A percentile compares a stretch with the other conserved stretches of the same genome.
Evolutionary conservation across 2,797 vertebrate species (phyloP).

Genomic region (Tapirus indicus): DNA sequence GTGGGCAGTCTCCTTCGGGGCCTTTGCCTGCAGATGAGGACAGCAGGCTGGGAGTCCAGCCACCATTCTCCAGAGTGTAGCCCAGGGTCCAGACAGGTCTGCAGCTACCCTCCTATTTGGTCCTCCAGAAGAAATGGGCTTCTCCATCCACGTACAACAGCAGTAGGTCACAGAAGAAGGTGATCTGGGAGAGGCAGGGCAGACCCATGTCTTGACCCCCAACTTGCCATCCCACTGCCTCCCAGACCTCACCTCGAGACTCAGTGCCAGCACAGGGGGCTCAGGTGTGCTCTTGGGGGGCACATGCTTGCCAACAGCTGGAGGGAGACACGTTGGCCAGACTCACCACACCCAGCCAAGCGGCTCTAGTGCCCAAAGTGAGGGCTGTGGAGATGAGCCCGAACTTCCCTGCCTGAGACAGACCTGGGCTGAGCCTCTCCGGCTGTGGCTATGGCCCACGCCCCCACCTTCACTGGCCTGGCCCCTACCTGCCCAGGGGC

Average conservation of each 20-base stretch:
- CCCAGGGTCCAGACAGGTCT: neutral
- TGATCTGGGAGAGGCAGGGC: conserved; percentile 69
- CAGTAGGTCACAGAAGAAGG: conserved; percentile 88
- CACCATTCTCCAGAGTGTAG: neutral
- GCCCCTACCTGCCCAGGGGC: conserved; percentile 90
- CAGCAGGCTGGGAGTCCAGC: neutral
- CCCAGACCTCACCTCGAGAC: neutral
- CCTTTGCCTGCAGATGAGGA: conserved; percentile 82
- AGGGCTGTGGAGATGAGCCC: conserved; percentile 84
- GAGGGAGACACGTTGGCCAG: neutral
- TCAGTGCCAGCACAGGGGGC: too few species aligned
- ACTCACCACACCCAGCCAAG: conserved; percentile 88
- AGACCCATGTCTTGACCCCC: neutral
- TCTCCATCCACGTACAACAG: conserved; percentile 88
- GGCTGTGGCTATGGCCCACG: rapidly evolving
- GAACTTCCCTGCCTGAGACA: conserved; percentile 88
- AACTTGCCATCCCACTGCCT: neutral
- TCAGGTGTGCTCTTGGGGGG: neutral
- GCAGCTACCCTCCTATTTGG: conserved; percentile 85
- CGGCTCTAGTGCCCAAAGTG: conserved; percentile 84
- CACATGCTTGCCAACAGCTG: rapidly evolving
- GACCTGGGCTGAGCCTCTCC: neutral
- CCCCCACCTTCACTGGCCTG: neutral
- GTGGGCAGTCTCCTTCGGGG: conserved; percentile 79
- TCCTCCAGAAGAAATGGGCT: conserved; percentile 87